These are phyloP conservation scores for Siniperca chuatsi DNA, from an alignment of 2,113 vertebrate species.

Conservation along the genomic window DNA sequence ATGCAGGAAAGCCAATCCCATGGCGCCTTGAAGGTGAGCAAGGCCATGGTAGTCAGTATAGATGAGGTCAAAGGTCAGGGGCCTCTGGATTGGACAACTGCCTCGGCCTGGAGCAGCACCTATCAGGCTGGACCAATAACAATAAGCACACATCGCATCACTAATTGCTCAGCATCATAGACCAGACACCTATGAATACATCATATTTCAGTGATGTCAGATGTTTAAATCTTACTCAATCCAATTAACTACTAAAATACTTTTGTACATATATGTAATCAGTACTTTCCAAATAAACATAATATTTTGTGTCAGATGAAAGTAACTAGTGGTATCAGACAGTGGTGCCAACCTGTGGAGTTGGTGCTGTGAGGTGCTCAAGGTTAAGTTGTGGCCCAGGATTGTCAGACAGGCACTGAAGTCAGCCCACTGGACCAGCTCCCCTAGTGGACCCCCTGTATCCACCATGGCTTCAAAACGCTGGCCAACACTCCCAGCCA, in stretches of 20 bases:
- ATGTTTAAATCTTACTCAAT: not conserved
- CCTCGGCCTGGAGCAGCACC: conserved; percentile 81
- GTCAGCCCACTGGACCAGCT: conserved; percentile 85
- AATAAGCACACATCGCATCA: conserved; percentile 22
- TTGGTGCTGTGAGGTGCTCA: conserved; percentile 73
- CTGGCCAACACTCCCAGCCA: conserved; percentile 74
- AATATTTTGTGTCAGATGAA: not conserved
- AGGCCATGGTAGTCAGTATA: conserved; percentile 85
- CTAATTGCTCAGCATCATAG: not conserved
- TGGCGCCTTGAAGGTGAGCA: conserved; percentile 77
- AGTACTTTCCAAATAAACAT: not conserved
- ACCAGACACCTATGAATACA: not conserved
- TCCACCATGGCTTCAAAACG: conserved; percentile 78
- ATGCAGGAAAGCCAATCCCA: conserved; percentile 82
- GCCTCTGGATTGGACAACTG: conserved; percentile 79
- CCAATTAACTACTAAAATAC: not conserved
- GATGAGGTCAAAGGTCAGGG: conserved; percentile 82
- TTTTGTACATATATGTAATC: not conserved
- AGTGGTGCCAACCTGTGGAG: conserved; percentile 71
- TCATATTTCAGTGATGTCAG: not conserved
- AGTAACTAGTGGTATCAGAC: not conserved
- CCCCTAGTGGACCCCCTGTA: conserved; percentile 80
- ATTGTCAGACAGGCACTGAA: conserved; percentile 76
- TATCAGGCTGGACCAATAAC: conserved; percentile 72
- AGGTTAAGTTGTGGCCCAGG: conserved; percentile 79